Conservation (phyloP, 92 coral and sea anemone genomes). For the Parazoanthus darwini region DNA sequence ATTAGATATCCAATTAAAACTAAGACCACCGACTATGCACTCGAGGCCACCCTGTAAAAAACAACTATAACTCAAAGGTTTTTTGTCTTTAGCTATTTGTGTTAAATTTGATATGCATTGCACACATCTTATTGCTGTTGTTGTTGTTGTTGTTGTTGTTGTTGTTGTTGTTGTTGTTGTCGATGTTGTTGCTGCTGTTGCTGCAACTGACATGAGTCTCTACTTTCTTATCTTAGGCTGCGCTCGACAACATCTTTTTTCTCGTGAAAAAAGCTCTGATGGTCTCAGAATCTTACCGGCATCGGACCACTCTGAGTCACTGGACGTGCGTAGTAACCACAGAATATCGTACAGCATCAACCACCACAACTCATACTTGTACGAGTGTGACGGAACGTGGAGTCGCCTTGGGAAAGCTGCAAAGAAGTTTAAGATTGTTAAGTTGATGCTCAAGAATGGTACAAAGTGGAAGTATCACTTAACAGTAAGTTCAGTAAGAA, state of each 20-base stretch:
- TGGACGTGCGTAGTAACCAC: background rate
- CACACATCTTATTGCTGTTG: background rate
- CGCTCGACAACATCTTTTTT: background rate
- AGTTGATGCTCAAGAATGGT: background rate
- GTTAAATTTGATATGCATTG: too few relatives aligned
- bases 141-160: background rate
- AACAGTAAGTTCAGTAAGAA: background rate
- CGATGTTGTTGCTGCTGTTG: background rate
- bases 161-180: background rate
- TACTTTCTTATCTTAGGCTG: conserved; percentile 14
- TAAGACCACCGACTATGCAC: too few relatives aligned
- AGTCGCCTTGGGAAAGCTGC: background rate
- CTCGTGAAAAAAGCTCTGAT: conserved; percentile 12
- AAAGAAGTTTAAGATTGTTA: conserved; percentile 10
- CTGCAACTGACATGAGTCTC: too few relatives aligned
- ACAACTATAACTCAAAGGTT: too few relatives aligned
- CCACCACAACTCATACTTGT: background rate
- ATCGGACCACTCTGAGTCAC: background rate
- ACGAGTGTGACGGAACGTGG: conserved; percentile 44
- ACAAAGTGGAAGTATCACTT: background rate
- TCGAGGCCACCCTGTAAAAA: too few relatives aligned
- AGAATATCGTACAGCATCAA: conserved; percentile 7
- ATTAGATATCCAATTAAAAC: too few relatives aligned
- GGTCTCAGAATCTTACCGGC: background rate
- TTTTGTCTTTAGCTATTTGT: too few relatives aligned